These are phyloP conservation scores for Paralichthys olivaceus DNA, from an alignment of 2,113 vertebrate genomes.

Conservation along the genomic window DNA sequence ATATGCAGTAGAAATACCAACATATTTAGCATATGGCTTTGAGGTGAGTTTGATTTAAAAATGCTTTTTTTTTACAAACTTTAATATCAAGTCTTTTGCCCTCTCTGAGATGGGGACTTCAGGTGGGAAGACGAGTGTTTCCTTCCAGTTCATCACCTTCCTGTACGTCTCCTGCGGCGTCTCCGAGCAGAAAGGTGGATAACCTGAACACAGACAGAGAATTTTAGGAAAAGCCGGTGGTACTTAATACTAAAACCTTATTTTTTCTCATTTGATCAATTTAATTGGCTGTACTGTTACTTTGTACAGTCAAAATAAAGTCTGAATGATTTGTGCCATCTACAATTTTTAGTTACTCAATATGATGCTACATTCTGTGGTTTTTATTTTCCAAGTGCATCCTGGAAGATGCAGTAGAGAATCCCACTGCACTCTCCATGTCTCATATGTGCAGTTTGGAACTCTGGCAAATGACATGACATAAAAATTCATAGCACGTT, in stretches of 20 bases:
- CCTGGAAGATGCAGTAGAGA: no score
- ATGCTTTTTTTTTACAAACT: constrained; percentile 23
- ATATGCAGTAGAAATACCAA: background rate
- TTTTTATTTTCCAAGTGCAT: no score
- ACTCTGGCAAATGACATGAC: no score
- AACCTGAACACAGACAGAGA: constrained; percentile 81
- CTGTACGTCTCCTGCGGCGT: constrained; percentile 98
- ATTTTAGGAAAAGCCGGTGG: background rate
- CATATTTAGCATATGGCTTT: no score
- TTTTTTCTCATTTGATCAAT: background rate
- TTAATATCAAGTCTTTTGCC: constrained; percentile 94
- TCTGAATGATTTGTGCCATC: background rate
- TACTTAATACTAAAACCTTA: background rate
- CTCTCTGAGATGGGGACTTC: constrained; percentile 98
- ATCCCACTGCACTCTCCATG: no score
- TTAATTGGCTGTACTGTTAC: background rate
- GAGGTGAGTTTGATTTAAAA: no score
- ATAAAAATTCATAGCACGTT: no score
- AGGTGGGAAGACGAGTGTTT: constrained; percentile 95
- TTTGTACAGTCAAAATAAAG: background rate
- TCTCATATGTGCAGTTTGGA: no score
- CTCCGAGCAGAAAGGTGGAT: constrained; percentile 98
- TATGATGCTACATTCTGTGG: no score
- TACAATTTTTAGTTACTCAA: no score
- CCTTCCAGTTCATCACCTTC: constrained; percentile 99